These are phyloP conservation scores for Lycaena phlaeas DNA, from an alignment of 2,888 invertebrate species.

Conservation along the genomic window DNA sequence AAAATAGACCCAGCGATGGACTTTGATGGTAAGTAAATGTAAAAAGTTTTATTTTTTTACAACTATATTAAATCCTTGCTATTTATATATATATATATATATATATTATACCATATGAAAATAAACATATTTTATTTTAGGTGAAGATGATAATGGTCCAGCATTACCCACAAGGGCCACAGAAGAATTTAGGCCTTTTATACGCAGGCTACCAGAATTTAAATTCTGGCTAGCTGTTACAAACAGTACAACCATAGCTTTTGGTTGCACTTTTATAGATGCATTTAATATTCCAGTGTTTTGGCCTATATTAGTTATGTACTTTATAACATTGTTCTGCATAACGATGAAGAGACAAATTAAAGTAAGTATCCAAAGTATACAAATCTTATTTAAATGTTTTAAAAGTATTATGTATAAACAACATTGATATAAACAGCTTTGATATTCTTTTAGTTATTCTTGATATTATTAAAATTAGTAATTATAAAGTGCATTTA, in stretches of 20 bases:
- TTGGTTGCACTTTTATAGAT: constrained; percentile 96
- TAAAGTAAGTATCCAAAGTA: constrained; percentile 84
- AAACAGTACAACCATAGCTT: constrained; percentile 92
- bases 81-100: background rate
- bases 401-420: background rate
- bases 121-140: too few species aligned
- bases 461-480: background rate
- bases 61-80: background rate
- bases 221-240: constrained; percentile 99
- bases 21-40: constrained; percentile 81
- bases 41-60: background rate
- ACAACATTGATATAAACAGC: background rate
- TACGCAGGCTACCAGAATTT: constrained; percentile 96
- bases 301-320: constrained; percentile 99
- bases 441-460: background rate
- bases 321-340: constrained; percentile 98
- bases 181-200: constrained; percentile 99
- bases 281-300: constrained; percentile 99
- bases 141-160: constrained; percentile 86
- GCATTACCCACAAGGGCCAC: constrained; percentile 94
- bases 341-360: constrained; percentile 99
- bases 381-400: too few species aligned
- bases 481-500: background rate
- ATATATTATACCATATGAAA: too few species aligned
- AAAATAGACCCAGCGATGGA: constrained; percentile 99